Evolutionary conservation across 2,113 vertebrate genomes (phyloP).

Genomic region (Ciconia boyciana): DNA sequence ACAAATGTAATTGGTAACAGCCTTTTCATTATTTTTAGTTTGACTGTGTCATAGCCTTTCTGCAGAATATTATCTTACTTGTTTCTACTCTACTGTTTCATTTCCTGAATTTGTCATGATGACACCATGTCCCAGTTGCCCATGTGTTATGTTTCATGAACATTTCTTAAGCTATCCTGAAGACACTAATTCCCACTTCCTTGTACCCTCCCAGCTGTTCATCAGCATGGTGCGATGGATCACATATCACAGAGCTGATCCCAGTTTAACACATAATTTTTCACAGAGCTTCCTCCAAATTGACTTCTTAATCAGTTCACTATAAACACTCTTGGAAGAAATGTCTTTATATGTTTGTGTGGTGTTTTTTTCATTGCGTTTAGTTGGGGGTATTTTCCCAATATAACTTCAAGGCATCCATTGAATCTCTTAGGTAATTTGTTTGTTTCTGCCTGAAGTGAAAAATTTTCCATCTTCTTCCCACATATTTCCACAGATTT

Average conservation of each 20-base stretch:
- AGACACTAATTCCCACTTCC: background rate
- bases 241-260: background rate
- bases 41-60: background rate
- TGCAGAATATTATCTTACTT: background rate
- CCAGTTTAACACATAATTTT: background rate
- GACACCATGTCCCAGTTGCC: rapidly evolving
- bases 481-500: background rate
- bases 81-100: background rate
- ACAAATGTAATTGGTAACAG: background rate
- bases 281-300: background rate
- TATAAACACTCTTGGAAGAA: background rate
- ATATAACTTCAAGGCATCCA: background rate
- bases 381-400: background rate
- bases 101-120: background rate
- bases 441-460: background rate
- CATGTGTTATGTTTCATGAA: background rate
- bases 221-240: background rate
- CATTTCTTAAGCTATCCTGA: background rate
- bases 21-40: background rate
- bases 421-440: background rate
- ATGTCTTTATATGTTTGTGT: background rate
- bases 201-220: background rate
- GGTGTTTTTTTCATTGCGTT: background rate
- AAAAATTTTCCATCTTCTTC: background rate
- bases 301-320: background rate